Evolutionary conservation across 2,797 vertebrate genomes (phyloP), one percentile per base, ranked within the genome.

Genomic region (Hydrophis major): DNA sequence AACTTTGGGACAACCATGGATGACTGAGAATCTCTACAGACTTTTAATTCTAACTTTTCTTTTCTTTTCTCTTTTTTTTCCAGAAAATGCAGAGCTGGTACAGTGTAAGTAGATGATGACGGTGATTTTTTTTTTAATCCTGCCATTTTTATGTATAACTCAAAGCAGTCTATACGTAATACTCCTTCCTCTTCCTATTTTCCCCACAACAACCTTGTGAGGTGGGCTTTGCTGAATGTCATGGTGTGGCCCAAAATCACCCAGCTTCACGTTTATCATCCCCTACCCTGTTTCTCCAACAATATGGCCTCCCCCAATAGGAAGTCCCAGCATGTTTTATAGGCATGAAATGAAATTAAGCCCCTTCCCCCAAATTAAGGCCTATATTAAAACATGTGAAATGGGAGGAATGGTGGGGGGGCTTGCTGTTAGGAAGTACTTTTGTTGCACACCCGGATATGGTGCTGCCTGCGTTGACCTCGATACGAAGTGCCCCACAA

Each of bases 21-120:
- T 53, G 50, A 53, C 50, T 53, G 50, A 53, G 50, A 53, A 53
- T 53, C 50, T 53, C 50, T 55, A 55, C 12, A 55, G 55, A 55
- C 55, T 53, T 53, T 55, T 55, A 55, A 12, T 2, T 22, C 57
- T 91, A 83, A 89, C 12, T n/a, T 88, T 50, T 25, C 6, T 13
- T 42, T 42, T 37, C 0, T 13, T n/a, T 96, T 42, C 96, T 95
- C 97, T 96, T 87, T 94, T 92, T 98, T 97, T 98, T 97, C 87
- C 98, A 99, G 99, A 99, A 99, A 97, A 98, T 99, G 98, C 99
- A 99, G 97, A 99, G 99, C 98, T 99, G 98, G 98, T 99, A 99
- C 97, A 99, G 98, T 93, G 99, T 99, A 96, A 99, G 99, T 99
- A 96, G 92, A 56, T 86, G 12, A 14, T 13, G 25, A 22, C 32